Conservation (phyloP, 2,797 vertebrate genomes). For the Mus spretus region DNA sequence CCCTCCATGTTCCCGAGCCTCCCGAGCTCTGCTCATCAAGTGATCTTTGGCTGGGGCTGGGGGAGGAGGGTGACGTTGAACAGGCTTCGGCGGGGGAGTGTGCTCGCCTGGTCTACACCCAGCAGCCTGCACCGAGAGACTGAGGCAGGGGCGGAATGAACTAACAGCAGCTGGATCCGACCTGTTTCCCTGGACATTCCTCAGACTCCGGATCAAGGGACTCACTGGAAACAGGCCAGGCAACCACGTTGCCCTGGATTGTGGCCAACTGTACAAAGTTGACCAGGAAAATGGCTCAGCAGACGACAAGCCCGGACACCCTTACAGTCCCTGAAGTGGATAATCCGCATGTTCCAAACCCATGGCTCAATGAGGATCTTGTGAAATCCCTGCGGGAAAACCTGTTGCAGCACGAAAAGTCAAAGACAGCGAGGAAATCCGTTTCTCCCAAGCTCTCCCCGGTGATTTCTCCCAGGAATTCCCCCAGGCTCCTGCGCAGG, state of each 20-base stretch:
- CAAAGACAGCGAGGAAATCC: slow-evolving; percentile 92
- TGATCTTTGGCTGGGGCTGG: slow-evolving; percentile 86
- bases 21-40: slow-evolving; percentile 85
- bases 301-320: slow-evolving; percentile 94
- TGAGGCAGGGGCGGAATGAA: slow-evolving; percentile 88
- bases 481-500: slow-evolving; percentile 96
- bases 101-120: slow-evolving; percentile 85
- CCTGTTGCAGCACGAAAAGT: slow-evolving; percentile 96
- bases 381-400: slow-evolving; percentile 98
- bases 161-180: slow-evolving; percentile 84
- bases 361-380: slow-evolving; percentile 96
- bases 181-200: slow-evolving; percentile 68
- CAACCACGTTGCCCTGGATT: slow-evolving; percentile 79
- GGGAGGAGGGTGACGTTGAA: slow-evolving; percentile 86
- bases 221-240: slow-evolving; percentile 73
- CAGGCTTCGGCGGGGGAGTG: slow-evolving; percentile 85
- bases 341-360: slow-evolving; percentile 91
- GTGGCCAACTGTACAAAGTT: slow-evolving; percentile 82
- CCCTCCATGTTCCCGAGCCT: slow-evolving; percentile 84
- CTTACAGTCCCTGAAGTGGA: slow-evolving; percentile 95
- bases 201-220: slow-evolving; percentile 58
- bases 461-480: slow-evolving; percentile 95
- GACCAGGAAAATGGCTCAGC: slow-evolving; percentile 94
- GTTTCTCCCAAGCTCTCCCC: slow-evolving; percentile 94
- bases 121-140: slow-evolving; percentile 86